Base-by-base conservation (phyloP, 2,113 vertebrate species). In the Stigmatopora nigra region DNA sequence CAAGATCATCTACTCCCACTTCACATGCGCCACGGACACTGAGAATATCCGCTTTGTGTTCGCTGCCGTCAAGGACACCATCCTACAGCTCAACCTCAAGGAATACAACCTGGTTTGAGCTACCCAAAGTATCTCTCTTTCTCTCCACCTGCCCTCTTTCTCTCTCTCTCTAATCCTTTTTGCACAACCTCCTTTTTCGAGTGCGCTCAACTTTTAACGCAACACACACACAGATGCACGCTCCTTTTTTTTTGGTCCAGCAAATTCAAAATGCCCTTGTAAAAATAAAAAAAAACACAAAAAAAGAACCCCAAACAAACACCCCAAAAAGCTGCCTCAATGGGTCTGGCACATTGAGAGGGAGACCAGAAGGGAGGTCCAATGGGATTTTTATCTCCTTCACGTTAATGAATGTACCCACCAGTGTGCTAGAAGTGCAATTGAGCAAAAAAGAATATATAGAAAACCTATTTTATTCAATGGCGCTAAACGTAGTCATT, bases 1-100 rank as follows among this genome's bases (percentile, higher is more conserved):
- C 90, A 99, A 99, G 91, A 99, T 99, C 90, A 99, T 99, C 92
- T 99, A 99, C 91, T 99, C 97, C 5, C 97, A 99, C 92, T 99
- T 99, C 92, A 99, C 97, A 7, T 99, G 97, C 70, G 97, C 97
- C 88, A 99, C 97, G 63, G 97, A 99, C 91, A 99, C 97, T 16
- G 96, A 99, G 90, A 99, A 98, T 90, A 98, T 98, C 93, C 96
- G 96, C 78, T 98, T 98, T 59, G 96, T 99, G 84, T 98, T 98
- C 65, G 97, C 96, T 2, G 96, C 97, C 1, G 96, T 98, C 84
- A 99, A 99, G 87, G 96, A 98, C 93, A 99, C 97, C 91, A 99
- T 99, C 92, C 91, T 99, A 81, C 97, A 99, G 92, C 96, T 98
- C 82, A 99, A 98, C 82, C 93, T 99, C 82, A 98, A 99, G 91